A percentile compares a stretch with the other conserved stretches of the same genome.
Evolutionary conservation across 2,888 invertebrate genomes (phyloP).

Genomic region (Drosophila picticornis): DNA sequence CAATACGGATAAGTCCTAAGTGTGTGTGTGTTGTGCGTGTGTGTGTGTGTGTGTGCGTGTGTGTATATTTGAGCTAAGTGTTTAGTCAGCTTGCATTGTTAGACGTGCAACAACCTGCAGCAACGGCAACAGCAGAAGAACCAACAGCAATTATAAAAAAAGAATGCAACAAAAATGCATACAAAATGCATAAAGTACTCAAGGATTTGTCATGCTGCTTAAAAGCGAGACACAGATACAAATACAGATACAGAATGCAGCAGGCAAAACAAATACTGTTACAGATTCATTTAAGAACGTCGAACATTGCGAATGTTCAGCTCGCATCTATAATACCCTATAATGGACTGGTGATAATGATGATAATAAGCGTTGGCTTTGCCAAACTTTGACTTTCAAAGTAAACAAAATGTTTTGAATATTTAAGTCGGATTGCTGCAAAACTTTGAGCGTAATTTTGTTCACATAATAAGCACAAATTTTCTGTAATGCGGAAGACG

Average conservation of each 20-base stretch:
- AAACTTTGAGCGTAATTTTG: neutral
- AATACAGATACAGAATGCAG: conserved; percentile 9
- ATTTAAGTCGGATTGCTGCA: neutral
- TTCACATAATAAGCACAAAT: neutral
- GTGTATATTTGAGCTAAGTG: conserved; percentile 31
- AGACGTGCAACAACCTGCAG: conserved; percentile 73
- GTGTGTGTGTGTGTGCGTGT: conserved; percentile 27
- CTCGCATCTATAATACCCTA: conserved; percentile 5
- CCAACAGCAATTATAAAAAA: conserved; percentile 62
- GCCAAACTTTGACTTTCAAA: neutral
- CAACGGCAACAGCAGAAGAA: conserved; percentile 52
- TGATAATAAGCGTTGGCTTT: neutral
- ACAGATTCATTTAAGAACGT: conserved; percentile 18
- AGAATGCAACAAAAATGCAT: conserved; percentile 43
- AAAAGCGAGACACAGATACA: conserved; percentile 38
- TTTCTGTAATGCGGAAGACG: neutral
- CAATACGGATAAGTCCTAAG: neutral
- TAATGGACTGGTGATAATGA: neutral
- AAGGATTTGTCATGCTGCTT: conserved; percentile 57
- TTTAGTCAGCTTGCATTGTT: conserved; percentile 74
- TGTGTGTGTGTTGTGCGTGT: conserved; percentile 23
- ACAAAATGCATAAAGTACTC: conserved; percentile 74
- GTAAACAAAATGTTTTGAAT: neutral
- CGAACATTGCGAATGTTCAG: neutral
- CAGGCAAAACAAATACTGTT: conserved; percentile 37